Conservation (phyloP, 2,888 invertebrate species). For the Heteropelma amictum region DNA sequence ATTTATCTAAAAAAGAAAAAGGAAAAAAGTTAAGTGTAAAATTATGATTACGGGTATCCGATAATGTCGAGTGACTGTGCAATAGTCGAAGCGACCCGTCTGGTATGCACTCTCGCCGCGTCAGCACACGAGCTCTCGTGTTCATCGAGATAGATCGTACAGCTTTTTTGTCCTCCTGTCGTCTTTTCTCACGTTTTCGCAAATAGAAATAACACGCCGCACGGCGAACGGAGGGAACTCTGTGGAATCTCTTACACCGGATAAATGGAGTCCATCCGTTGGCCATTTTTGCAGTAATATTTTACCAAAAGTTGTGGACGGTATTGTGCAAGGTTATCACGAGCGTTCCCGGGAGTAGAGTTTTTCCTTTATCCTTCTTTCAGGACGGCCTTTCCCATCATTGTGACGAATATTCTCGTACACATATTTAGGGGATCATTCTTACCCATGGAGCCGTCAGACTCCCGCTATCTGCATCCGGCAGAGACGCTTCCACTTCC, state of each 20-base stretch:
- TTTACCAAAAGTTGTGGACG: slow-evolving; percentile 62
- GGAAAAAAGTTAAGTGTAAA: slow-evolving; percentile 13
- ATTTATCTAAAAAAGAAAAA: background rate
- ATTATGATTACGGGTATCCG: slow-evolving; percentile 20
- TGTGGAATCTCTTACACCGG: slow-evolving; percentile 28
- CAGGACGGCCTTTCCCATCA: slow-evolving; percentile 76
- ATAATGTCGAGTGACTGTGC: slow-evolving; percentile 33
- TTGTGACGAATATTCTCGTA: slow-evolving; percentile 64
- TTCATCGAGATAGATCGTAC: slow-evolving; percentile 39
- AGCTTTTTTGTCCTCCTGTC: slow-evolving; percentile 27
- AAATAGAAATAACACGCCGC: slow-evolving; percentile 34
- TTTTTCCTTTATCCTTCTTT: slow-evolving; percentile 57
- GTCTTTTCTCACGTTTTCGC: slow-evolving; percentile 31
- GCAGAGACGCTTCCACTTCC: slow-evolving; percentile 70
- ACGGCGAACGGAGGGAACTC: slow-evolving; percentile 35
- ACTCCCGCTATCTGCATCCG: slow-evolving; percentile 76
- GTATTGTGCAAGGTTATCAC: slow-evolving; percentile 45
- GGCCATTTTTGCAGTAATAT: slow-evolving; percentile 73
- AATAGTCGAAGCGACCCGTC: slow-evolving; percentile 30
- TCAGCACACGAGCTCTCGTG: background rate
- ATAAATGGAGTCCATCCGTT: slow-evolving; percentile 52
- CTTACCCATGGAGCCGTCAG: slow-evolving; percentile 37
- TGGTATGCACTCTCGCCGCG: background rate
- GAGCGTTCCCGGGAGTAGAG: slow-evolving; percentile 7
- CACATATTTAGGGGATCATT: slow-evolving; percentile 33